Evolutionary conservation across 2,888 invertebrate genomes (phyloP), one percentile per base, ranked within the genome.

Genomic region (Orthosia cruda): DNA sequence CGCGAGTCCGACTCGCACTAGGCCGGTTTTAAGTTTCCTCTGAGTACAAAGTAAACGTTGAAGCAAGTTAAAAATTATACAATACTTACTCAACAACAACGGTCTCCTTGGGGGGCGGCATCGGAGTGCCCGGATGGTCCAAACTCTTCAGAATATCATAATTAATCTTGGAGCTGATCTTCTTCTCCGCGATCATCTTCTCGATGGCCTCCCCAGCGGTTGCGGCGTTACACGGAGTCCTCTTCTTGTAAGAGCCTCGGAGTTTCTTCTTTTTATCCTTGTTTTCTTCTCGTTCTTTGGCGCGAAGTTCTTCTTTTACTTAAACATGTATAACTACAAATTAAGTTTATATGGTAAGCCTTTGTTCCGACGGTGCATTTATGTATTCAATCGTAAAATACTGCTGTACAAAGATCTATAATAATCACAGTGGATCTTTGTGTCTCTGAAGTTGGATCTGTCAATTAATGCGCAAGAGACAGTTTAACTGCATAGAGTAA

Each of bases 141-240:
- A 99, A 95, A 87, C 98, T 98, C 93, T 98, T 98, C 76, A 99
- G 95, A 55, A 99, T 99, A 87, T 99, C 99, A 91, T 99, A 99
- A 95, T 99, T 99, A 71, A 99, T 99, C 97, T 99, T 99, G 7
- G 98, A 98, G 4, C 99, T 99, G 84, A 99, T 98, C 92, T 98
- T 98, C 95, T 99, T 99, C 92, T 99, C 99, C 86, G 96, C 98
- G 26, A 99, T 96, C 98, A 99, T 99, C 95, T 99, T 99, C 92
- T 99, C 99, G 62, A 99, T 99, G 0, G 99, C 99, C 95, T 99
- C 99, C 4, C 98, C 98, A 71, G 97, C 97, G 0, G 98, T 97
- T 0, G 98, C 98, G 1, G 98, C 98, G 54, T 97, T 97, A 59
- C 97, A 97, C 4, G 97, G 95, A 40, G 96, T 96, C 87, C 98